These are phyloP conservation scores for Coregonus suidteri DNA, from an alignment of 2,797 vertebrate genomes.

Conservation along the genomic window DNA sequence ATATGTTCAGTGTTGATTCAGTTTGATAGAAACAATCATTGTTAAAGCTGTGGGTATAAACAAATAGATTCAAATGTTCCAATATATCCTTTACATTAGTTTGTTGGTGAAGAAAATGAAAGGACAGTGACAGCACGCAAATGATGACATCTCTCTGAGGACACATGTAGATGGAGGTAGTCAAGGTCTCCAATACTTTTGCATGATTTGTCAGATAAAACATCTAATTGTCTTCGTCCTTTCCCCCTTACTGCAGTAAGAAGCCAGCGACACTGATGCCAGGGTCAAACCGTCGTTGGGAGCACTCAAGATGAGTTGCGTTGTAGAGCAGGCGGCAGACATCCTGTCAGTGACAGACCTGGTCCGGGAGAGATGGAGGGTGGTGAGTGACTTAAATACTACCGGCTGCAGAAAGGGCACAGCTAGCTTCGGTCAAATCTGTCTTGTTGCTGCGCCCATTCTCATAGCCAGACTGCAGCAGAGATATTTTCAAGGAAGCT, in stretches of 20 bases:
- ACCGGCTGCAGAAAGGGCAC: neutral
- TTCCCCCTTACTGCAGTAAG: constrained; percentile 50
- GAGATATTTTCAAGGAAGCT: neutral
- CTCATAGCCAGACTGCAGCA: neutral
- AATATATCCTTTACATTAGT: neutral
- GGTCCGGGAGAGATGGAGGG: constrained; percentile 98
- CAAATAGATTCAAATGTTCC: no score
- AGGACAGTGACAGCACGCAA: neutral
- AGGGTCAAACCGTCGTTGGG: constrained; percentile 64
- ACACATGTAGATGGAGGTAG: neutral
- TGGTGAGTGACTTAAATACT: constrained; percentile 80
- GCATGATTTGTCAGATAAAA: constrained; percentile 4
- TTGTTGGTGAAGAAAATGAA: neutral
- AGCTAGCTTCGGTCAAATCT: neutral
- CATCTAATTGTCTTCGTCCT: neutral
- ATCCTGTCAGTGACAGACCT: constrained; percentile 94
- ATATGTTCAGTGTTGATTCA: neutral
- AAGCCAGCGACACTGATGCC: constrained; percentile 70
- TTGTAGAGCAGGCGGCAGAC: constrained; percentile 94
- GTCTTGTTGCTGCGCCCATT: neutral
- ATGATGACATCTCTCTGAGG: neutral
- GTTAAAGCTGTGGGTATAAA: no score
- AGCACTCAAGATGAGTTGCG: constrained; percentile 90
- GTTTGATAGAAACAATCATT: neutral
- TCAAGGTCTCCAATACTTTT: neutral